Conservation (phyloP, 2,113 vertebrate genomes). For the Corydoras sp. region DNA sequence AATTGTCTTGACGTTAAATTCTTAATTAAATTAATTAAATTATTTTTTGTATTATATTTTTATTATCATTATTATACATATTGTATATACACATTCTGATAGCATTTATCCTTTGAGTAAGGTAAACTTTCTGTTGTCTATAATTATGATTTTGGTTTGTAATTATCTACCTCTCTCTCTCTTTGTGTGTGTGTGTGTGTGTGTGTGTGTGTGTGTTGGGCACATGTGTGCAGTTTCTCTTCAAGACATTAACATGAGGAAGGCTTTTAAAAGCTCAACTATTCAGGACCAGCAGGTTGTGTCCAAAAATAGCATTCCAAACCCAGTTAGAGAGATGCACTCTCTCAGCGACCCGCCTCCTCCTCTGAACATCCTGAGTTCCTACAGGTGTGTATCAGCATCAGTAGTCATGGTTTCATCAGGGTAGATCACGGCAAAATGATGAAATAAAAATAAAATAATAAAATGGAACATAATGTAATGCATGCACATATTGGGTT, state of each 20-base stretch:
- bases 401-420: neutral
- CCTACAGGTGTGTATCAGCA: constrained; percentile 75
- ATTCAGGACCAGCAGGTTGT: constrained; percentile 96
- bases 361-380: constrained; percentile 85
- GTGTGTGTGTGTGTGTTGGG: constrained; percentile 17
- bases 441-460: too few relatives aligned
- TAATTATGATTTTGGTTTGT: too few relatives aligned
- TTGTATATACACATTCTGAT: too few relatives aligned
- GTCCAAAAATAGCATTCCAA: constrained; percentile 90
- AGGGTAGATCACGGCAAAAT: too few relatives aligned
- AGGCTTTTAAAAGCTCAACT: constrained; percentile 95
- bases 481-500: too few relatives aligned
- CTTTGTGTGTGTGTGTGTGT: neutral
- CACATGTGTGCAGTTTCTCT: constrained; percentile 75
- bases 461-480: too few relatives aligned
- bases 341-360: constrained; percentile 91
- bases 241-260: constrained; percentile 98
- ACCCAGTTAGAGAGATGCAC: constrained; percentile 87
- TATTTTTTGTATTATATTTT: too few relatives aligned
- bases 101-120: too few relatives aligned
- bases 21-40: too few relatives aligned
- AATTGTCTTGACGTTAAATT: too few relatives aligned
- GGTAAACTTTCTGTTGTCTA: too few relatives aligned
- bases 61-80: too few relatives aligned
- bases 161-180: neutral